A percentile compares a stretch with the other conserved stretches of the same genome.
Conservation (phyloP, 2,797 vertebrate species). For the Buceros bicornis region DNA sequence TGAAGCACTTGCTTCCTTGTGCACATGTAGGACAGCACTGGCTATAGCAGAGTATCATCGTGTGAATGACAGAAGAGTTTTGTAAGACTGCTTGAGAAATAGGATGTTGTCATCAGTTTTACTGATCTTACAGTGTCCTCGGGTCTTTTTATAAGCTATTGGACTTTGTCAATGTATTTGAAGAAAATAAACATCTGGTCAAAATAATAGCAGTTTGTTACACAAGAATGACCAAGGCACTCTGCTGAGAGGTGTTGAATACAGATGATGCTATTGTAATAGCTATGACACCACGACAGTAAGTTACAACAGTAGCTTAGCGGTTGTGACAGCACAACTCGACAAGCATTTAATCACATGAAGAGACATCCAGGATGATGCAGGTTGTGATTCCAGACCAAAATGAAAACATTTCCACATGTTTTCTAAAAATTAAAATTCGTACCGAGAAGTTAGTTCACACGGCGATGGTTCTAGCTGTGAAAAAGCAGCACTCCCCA, state of each 20-base stretch:
- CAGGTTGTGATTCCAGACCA: not conserved
- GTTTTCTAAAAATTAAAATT: constrained; percentile 6
- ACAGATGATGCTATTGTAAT: constrained; percentile 23
- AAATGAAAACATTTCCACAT: not conserved
- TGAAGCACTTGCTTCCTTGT: not conserved
- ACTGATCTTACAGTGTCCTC: not conserved
- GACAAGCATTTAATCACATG: constrained; percentile 40
- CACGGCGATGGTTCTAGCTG: not conserved
- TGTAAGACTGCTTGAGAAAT: not conserved
- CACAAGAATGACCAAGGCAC: not conserved
- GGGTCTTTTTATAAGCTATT: not conserved
- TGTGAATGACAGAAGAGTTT: not conserved
- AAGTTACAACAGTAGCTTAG: constrained; percentile 8
- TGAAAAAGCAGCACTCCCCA: not conserved
- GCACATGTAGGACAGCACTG: fast-evolving
- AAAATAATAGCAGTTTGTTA: not conserved
- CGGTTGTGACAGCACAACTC: constrained; percentile 18
- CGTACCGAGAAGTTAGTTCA: not conserved
- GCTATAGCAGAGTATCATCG: not conserved
- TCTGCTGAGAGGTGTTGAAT: constrained; percentile 38
- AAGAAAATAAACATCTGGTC: constrained; percentile 42
- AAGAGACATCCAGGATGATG: not conserved
- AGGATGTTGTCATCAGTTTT: not conserved
- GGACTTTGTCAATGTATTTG: not conserved
- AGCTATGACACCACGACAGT: constrained; percentile 2